A percentile compares a stretch with the other conserved stretches of the same genome.
phyloP scores from a whole-genome alignment of 2,113 vertebrate species.

The Sinocyclocheilus rhinocerous region DNA sequence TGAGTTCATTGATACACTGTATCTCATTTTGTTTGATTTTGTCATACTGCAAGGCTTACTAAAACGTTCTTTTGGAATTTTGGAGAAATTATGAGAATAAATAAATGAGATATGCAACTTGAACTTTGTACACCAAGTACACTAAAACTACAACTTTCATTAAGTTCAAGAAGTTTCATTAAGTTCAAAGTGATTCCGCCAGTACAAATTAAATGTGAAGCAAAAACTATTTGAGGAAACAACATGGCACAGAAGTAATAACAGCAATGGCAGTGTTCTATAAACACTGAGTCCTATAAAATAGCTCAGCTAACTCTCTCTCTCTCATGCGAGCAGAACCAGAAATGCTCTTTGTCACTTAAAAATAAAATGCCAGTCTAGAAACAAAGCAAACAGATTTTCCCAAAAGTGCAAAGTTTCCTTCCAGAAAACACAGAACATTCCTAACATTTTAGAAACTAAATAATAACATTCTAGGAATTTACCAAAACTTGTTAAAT shows the following conservation, averaged over 20 bases:
- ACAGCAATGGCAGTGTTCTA: conserved; percentile 33
- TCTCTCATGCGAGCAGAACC: conserved; percentile 9
- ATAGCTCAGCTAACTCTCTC: conserved; percentile 20
- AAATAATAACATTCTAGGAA: neutral
- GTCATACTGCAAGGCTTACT: neutral
- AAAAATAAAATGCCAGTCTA: conserved; percentile 15
- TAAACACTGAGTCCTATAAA: conserved; percentile 39
- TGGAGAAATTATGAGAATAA: neutral
- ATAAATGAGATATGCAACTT: neutral
- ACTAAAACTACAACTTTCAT: neutral
- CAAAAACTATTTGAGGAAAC: conserved; percentile 35
- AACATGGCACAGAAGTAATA: conserved; percentile 19
- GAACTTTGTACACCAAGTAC: neutral
- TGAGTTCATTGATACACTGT: conserved; percentile 24
- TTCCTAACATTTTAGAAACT: neutral
- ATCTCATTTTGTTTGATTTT: conserved; percentile 19
- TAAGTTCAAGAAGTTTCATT: neutral
- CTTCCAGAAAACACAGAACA: neutral
- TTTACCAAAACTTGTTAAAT: too few species aligned
- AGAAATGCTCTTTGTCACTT: conserved; percentile 17
- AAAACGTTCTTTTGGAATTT: neutral
- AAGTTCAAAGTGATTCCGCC: conserved; percentile 41
- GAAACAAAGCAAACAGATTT: conserved; percentile 15
- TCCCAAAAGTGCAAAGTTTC: neutral
- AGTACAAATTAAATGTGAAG: conserved; percentile 47